These are phyloP conservation scores for Marronus borbonicus DNA, from an alignment of 2,888 invertebrate species.

Conservation along the genomic window DNA sequence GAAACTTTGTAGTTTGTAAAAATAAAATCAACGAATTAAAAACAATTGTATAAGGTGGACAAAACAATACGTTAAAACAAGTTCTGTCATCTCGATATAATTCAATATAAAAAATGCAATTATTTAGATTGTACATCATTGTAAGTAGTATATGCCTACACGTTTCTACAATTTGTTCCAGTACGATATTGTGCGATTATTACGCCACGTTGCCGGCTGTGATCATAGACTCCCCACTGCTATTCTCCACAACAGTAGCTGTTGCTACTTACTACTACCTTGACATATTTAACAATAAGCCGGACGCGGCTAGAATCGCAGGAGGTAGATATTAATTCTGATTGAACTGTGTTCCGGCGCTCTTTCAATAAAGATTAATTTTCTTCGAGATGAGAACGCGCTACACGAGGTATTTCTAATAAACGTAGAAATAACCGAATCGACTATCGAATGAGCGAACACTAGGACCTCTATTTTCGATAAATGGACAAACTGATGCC, in stretches of 20 bases:
- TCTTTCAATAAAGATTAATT: constrained; percentile 44
- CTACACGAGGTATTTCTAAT: constrained; percentile 38
- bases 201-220: constrained; percentile 34
- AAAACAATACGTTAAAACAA: too few relatives aligned
- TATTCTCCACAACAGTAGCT: constrained; percentile 29
- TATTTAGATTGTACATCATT: too few relatives aligned
- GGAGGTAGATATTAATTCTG: constrained; percentile 44
- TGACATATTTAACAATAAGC: constrained; percentile 30
- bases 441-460: too few relatives aligned
- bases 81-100: too few relatives aligned
- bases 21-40: too few relatives aligned
- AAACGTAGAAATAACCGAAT: constrained; percentile 36
- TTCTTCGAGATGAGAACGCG: constrained; percentile 32
- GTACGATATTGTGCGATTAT: background rate
- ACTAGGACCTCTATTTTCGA: too few relatives aligned
- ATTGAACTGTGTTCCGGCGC: constrained; percentile 40
- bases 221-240: constrained; percentile 15
- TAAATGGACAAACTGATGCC: too few relatives aligned
- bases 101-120: too few relatives aligned
- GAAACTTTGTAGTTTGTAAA: too few relatives aligned
- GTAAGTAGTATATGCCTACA: too few relatives aligned
- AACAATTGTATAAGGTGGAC: too few relatives aligned
- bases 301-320: constrained; percentile 42
- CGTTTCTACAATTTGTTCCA: background rate
- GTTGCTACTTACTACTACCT: constrained; percentile 9